Evolutionary conservation across 2,888 invertebrate genomes (phyloP), one percentile per base, ranked within the genome.

Genomic region (Lasius platythorax): DNA sequence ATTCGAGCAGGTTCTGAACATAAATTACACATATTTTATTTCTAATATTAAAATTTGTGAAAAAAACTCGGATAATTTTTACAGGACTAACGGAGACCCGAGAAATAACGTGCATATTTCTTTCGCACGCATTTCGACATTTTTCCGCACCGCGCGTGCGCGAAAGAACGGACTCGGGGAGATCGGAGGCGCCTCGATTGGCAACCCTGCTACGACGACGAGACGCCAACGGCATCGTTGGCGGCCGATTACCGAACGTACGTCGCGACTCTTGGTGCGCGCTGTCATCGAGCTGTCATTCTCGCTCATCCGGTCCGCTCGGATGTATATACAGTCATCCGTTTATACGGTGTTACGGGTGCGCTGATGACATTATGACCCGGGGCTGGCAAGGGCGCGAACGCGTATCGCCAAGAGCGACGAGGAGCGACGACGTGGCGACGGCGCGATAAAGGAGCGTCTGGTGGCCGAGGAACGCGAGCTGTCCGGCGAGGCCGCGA

Each of bases 401-500:
- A 53, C 28, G 67, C 18, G 53, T 37, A 64, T 37, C 61, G 8
- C 63, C 40, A 56, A n/a, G 53, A 30, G 40, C 53, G 53, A 53
- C 53, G 28, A 64, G 50, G 18, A 30, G 43, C 61, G n/a, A 50
- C 74, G 74, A 23, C 58, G 37, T 11, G 18, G 15, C 30, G 46
- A 12, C 43, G n/a, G 30, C 63, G 46, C 75, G 75, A 72, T 79
- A 72, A 8, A 33, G 18, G 11, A 50, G 58, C 58, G 11, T 28
- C 58, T 11, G 58, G n/a, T n/a, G 23, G 72, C 23, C 23, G 43
- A n/a, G 28, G 3, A 40, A 18, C 46, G 74, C 33, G 74, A 72
- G 63, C 43, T 37, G 28, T 63, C 46, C 15, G 40, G 33, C 88
- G 88, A 91, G 91, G 90, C 90, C 90, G 86, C 90, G 90, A 92